Percentiles rank a stretch among this genome's conserved stretches.
phyloP scores from a whole-genome alignment of 2,888 invertebrate species.

The Plemyria rubiginata region DNA sequence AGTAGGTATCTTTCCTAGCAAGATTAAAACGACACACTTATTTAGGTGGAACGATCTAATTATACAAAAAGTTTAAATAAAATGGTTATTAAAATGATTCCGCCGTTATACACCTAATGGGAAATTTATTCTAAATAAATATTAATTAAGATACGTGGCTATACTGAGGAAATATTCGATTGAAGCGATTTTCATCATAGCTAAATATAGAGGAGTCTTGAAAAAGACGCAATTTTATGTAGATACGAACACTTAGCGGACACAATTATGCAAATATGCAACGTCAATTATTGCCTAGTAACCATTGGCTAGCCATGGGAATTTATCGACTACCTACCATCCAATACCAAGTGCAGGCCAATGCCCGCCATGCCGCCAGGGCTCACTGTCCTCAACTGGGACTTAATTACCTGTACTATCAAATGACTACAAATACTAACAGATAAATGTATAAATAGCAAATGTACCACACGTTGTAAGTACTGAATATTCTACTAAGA shows the following conservation, averaged over 20 bases:
- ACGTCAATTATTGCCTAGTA: conserved; percentile 78
- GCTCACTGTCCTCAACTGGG: conserved; percentile 52
- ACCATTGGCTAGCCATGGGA: conserved; percentile 72
- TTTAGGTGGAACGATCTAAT: conserved; percentile 28
- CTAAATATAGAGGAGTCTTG: conserved; percentile 72
- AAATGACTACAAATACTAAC: conserved; percentile 16
- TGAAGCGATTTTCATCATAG: conserved; percentile 61
- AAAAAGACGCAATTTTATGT: conserved; percentile 82
- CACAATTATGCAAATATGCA: conserved; percentile 81
- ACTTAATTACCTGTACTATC: conserved; percentile 53
- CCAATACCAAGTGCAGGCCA: conserved; percentile 29
- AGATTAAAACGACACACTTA: conserved; percentile 16
- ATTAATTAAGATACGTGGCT: conserved; percentile 51
- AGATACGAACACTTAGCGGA: conserved; percentile 77
- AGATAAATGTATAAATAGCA: conserved; percentile 5
- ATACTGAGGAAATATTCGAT: conserved; percentile 52
- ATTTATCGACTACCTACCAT: conserved; percentile 62
- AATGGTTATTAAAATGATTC: conserved; percentile 45
- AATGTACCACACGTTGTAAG: conserved; percentile 15
- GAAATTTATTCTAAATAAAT: conserved; percentile 53
- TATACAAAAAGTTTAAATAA: conserved; percentile 31
- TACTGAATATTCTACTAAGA: conserved; percentile 10
- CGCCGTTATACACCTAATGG: conserved; percentile 41
- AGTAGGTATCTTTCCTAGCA: conserved; percentile 13
- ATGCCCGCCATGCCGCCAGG: conserved; percentile 44